A percentile compares a stretch with the other conserved stretches of the same genome.
Conservation (phyloP, 2,113 vertebrate species). For the Spea multiplicata region DNA sequence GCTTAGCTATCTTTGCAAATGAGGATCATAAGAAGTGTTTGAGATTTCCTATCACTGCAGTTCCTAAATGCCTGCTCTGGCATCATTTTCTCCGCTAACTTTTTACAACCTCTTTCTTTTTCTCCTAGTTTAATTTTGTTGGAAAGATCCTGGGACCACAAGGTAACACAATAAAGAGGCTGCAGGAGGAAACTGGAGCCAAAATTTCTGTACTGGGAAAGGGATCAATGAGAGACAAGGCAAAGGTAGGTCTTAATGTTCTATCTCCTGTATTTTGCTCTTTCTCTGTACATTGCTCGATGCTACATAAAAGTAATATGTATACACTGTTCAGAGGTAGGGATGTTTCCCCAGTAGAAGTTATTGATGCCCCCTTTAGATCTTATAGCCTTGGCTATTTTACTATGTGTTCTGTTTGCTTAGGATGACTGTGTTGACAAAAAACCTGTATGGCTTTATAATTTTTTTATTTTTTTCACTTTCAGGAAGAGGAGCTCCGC, state of each 20-base stretch:
- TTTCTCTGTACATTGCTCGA: too few relatives aligned
- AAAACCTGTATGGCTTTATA: background rate
- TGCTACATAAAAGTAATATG: too few relatives aligned
- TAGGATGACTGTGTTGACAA: too few relatives aligned
- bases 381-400: too few relatives aligned
- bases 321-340: too few relatives aligned
- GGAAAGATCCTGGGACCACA: constrained; percentile 97
- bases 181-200: constrained; percentile 75
- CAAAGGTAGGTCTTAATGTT: constrained; percentile 71
- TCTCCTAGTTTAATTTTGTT: constrained; percentile 92
- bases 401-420: too few relatives aligned
- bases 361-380: too few relatives aligned
- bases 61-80: too few relatives aligned
- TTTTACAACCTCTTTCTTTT: constrained; percentile 7
- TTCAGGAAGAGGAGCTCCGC: constrained; percentile 89
- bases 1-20: too few relatives aligned
- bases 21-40: too few relatives aligned
- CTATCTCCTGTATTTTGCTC: background rate
- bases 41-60: too few relatives aligned
- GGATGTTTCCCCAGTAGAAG: too few relatives aligned
- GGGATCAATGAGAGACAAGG: constrained; percentile 95
- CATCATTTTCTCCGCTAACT: background rate
- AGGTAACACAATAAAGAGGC: constrained; percentile 93
- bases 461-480: constrained; percentile 5
- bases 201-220: constrained; percentile 95